Evolutionary conservation across 1,140 invertebrate species (phyloP).

Genomic region (Philotrypesis tridentata): DNA sequence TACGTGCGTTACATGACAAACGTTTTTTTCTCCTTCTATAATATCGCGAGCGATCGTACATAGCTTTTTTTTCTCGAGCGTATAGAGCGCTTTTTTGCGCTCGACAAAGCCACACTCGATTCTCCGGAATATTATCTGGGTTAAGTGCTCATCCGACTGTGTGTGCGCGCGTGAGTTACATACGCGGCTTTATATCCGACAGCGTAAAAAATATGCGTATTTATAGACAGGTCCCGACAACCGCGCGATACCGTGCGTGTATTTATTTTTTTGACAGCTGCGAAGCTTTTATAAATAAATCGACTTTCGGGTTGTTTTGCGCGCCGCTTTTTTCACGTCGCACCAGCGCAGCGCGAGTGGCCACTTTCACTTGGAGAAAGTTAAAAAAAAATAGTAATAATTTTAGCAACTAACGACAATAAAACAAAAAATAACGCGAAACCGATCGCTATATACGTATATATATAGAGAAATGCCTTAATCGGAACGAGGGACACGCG

Average conservation of each 20-base stretch:
- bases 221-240: too few species aligned
- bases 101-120: background rate
- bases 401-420: too few species aligned
- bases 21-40: too few species aligned
- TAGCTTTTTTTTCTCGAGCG: background rate
- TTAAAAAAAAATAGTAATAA: too few species aligned
- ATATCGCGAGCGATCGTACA: too few species aligned
- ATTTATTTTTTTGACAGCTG: background rate
- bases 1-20: too few species aligned
- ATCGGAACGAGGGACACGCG: background rate
- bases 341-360: too few species aligned
- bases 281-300: background rate
- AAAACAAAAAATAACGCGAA: background rate
- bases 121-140: background rate
- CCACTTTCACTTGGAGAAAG: background rate
- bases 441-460: background rate
- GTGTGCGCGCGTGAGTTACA: too few species aligned
- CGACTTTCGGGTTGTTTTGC: too few species aligned
- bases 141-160: background rate
- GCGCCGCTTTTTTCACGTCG: background rate
- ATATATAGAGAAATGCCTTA: conserved; percentile 21
- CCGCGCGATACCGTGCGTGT: too few species aligned
- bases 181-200: background rate
- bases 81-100: background rate
- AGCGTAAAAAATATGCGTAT: background rate